Evolutionary conservation across 2,113 vertebrate species (phyloP).

Genomic region (Dipodomys spectabilis): DNA sequence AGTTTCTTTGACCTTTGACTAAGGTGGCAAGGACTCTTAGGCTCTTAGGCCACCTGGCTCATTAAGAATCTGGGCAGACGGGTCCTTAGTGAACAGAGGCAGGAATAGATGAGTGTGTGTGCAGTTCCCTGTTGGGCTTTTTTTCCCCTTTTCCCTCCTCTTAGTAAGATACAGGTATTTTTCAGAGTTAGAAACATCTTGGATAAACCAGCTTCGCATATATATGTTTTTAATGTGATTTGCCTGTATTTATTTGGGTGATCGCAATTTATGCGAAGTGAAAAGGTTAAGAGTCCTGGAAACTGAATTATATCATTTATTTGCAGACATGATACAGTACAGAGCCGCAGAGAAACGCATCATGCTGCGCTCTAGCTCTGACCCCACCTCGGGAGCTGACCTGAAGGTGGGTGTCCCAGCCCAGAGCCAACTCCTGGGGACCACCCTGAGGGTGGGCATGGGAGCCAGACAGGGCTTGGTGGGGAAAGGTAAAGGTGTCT

Average conservation of each 20-base stretch:
- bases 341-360: conserved; percentile 72
- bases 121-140: neutral
- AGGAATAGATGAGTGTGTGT: conserved; percentile 33
- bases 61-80: neutral
- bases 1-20: conserved; percentile 65
- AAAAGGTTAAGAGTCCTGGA: conserved; percentile 81
- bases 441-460: neutral
- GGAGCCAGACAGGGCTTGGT: neutral
- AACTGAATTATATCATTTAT: conserved; percentile 80
- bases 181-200: conserved; percentile 75
- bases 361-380: conserved; percentile 74
- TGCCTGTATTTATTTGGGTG: conserved; percentile 83
- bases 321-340: conserved; percentile 81
- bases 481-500: fast-evolving
- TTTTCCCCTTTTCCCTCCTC: fast-evolving
- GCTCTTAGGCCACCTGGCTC: neutral
- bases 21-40: neutral
- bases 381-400: conserved; percentile 76
- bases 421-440: neutral
- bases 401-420: neutral
- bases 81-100: fast-evolving
- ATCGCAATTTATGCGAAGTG: conserved; percentile 84
- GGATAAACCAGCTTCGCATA: conserved; percentile 74
- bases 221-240: conserved; percentile 80
- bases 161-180: conserved; percentile 37